Base-by-base conservation (phyloP, 1,140 invertebrate genomes). In the Anoplophora glabripennis region DNA sequence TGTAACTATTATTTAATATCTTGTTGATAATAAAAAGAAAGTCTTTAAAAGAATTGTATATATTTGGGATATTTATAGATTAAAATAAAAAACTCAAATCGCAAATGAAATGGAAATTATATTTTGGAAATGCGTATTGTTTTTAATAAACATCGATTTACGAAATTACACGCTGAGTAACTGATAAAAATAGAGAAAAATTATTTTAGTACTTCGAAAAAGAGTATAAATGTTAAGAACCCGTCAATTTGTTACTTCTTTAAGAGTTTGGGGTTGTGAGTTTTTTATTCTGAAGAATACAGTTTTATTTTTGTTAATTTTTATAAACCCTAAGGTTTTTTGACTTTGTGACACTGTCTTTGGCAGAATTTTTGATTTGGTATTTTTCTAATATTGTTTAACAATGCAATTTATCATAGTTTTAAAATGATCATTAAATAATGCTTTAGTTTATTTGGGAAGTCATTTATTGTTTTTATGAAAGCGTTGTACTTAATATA, bases 341-440 rank as follows among this genome's bases (percentile, higher is more conserved):
- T 28, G 21, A 49, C 35, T 49, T 34, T 49, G 33, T 49, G 47
- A 49, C 47, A 49, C 35, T 49, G 47, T 49, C 47, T 49, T 15
- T 36, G 21, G 35, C 47, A 49, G 33, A 34, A 49, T 8, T 46
- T 49, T 49, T 14, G 35, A 28, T 28, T 49, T 49, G 47, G 17
- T 49, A 35, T 34, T 49, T 49, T 49, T 49, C 34, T 49, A 35
- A 36, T 49, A 35, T 49, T 49, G 47, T 49, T 49, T 36, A 49
- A 49, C 21, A 49, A 49, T 40, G 4, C 14, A 40, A 3, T 40
- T 40, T 12, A 40, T 40, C 14, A 8, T n/a, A 40, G 38, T 15
- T 12, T 46, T 21, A 46, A 46, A 28, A 46, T 46, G 44, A 17
- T 28, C 12, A 46, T 17, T 46, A 21, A 21, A 8, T 21, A 46